Evolutionary conservation across 2,888 invertebrate genomes (phyloP).

Genomic region (Dimorphilus gyrociliatus): DNA sequence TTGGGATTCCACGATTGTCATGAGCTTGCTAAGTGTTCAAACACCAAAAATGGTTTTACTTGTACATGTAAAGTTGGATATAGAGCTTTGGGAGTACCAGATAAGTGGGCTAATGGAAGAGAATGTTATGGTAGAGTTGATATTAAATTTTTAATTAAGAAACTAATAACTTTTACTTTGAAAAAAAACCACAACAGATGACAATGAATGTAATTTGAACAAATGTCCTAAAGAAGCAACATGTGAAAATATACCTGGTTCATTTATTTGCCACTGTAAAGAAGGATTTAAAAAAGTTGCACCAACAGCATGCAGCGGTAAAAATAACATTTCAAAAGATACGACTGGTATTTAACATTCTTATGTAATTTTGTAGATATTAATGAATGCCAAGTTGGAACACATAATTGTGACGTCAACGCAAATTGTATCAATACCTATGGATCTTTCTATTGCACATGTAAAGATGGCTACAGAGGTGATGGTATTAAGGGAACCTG

Average conservation of each 20-base stretch:
- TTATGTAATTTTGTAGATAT: constrained; percentile 7
- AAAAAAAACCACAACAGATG: no score
- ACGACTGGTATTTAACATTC: no score
- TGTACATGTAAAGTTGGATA: constrained; percentile 55
- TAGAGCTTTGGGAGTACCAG: constrained; percentile 8
- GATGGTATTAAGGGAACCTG: no score
- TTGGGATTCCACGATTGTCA: constrained; percentile 56
- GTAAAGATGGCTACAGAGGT: constrained; percentile 8
- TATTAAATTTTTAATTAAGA: not conserved
- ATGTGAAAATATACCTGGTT: constrained; percentile 3
- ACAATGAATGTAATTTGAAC: no score
- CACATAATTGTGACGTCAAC: constrained; percentile 5
- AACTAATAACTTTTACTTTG: no score
- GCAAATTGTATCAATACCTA: constrained; percentile 5
- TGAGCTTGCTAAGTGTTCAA: constrained; percentile 67
- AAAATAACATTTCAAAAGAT: no score
- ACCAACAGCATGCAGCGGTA: no score
- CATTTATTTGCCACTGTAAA: constrained; percentile 6
- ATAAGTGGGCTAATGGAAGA: constrained; percentile 1
- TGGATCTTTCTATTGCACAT: constrained; percentile 7
- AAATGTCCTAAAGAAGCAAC: constrained; percentile 3
- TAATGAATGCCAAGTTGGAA: constrained; percentile 6
- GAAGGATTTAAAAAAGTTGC: constrained; percentile 5
- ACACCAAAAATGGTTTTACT: constrained; percentile 70
- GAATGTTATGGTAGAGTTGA: constrained; percentile 4